These are phyloP conservation scores for Halichoerus grypus DNA, from an alignment of 2,113 vertebrate genomes.

Conservation along the genomic window DNA sequence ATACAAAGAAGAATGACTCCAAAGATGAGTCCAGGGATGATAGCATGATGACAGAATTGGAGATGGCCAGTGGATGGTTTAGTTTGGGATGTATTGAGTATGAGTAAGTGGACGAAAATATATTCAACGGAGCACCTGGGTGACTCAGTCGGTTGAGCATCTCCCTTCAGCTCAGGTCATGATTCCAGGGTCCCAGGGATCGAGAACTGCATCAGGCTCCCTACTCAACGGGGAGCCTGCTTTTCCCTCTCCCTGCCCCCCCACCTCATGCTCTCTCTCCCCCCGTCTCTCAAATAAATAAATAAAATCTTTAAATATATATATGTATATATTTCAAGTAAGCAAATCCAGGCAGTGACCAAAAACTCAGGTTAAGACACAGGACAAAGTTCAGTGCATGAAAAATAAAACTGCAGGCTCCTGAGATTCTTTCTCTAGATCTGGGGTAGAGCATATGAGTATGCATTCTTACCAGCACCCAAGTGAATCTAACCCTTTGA, in stretches of 20 bases:
- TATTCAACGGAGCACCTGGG: neutral
- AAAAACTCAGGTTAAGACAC: neutral
- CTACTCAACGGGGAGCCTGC: no score
- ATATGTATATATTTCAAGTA: neutral
- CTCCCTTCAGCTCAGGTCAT: no score
- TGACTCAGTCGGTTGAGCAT: no score
- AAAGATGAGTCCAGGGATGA: neutral
- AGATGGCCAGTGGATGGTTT: neutral
- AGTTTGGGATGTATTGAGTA: neutral
- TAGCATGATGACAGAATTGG: neutral
- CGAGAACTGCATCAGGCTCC: no score
- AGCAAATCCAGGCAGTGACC: neutral
- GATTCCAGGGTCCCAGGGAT: no score
- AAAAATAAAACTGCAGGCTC: neutral
- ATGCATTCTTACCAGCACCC: neutral
- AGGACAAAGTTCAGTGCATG: neutral
- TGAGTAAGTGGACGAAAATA: neutral
- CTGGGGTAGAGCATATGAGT: neutral
- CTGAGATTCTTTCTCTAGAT: neutral
- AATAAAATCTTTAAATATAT: no score
- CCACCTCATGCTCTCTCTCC: no score
- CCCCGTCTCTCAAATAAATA: no score
- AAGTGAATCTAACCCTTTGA: neutral
- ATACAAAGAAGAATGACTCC: neutral
- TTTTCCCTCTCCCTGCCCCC: no score